Evolutionary conservation across 2,888 invertebrate genomes (phyloP).

Genomic region (Nebria salina): DNA sequence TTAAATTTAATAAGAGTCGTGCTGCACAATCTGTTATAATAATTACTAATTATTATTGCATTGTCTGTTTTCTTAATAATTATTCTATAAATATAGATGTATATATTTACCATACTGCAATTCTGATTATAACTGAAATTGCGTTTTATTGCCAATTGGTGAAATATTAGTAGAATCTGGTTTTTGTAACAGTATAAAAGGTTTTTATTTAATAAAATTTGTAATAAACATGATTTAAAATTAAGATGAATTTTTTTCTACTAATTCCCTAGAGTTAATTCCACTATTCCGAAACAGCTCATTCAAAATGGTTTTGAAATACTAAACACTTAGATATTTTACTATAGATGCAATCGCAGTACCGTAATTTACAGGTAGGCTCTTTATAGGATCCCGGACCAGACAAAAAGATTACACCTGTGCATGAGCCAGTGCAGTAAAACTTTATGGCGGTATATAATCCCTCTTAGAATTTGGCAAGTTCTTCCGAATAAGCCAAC

Average conservation of each 20-base stretch:
- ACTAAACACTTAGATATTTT: constrained; percentile 3
- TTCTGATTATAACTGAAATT: too few relatives aligned
- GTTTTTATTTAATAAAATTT: too few relatives aligned
- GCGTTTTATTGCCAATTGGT: too few relatives aligned
- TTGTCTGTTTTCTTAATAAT: too few relatives aligned
- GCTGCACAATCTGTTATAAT: too few relatives aligned
- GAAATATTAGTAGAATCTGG: too few relatives aligned
- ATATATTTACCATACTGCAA: too few relatives aligned
- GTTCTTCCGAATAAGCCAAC: constrained; percentile 21
- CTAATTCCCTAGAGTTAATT: background rate
- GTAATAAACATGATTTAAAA: too few relatives aligned
- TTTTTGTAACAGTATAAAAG: too few relatives aligned
- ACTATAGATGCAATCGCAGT: background rate
- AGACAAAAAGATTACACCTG: constrained; percentile 13
- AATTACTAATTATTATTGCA: too few relatives aligned
- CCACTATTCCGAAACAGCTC: background rate
- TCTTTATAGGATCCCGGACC: background rate
- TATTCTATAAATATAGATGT: too few relatives aligned
- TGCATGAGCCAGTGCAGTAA: background rate
- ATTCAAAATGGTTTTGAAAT: background rate
- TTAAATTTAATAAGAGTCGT: too few relatives aligned
- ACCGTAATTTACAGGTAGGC: constrained; percentile 17
- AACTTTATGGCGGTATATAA: constrained; percentile 21
- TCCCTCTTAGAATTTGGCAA: constrained; percentile 33
- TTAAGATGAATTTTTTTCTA: background rate